These are phyloP conservation scores for Geothlypis trichas DNA, from an alignment of 2,113 vertebrate species.

Conservation along the genomic window DNA sequence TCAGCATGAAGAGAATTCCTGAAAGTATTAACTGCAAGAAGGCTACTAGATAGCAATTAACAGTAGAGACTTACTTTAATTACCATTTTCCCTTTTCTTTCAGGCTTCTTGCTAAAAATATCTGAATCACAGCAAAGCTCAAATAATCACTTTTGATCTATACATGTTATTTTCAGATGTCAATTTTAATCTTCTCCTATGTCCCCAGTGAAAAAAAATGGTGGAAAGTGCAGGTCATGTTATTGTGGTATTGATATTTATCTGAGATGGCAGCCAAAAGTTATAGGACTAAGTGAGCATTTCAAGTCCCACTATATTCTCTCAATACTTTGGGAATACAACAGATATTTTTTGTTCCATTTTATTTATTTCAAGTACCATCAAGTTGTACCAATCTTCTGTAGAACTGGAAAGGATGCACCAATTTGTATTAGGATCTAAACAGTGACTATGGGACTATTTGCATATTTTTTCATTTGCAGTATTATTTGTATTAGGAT, in stretches of 20 bases:
- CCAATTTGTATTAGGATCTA: not conserved
- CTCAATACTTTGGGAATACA: not conserved
- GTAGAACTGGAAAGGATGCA: not conserved
- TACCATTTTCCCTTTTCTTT: not conserved
- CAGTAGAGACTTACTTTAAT: not conserved
- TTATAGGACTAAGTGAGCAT: not conserved
- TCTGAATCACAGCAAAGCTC: not conserved
- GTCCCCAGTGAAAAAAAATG: not conserved
- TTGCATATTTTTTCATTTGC: not conserved
- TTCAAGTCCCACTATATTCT: not conserved
- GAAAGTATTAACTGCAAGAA: not conserved
- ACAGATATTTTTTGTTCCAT: not conserved
- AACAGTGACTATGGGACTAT: not conserved
- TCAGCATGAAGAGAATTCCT: not conserved
- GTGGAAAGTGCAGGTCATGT: not conserved
- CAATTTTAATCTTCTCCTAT: not conserved
- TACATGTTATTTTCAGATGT: not conserved
- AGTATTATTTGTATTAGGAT: not conserved
- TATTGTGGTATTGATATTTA: not conserved
- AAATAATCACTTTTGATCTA: not conserved
- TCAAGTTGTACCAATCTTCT: not conserved
- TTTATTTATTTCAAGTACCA: not conserved
- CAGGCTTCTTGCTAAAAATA: not conserved
- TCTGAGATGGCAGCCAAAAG: not conserved
- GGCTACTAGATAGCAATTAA: not conserved